Conservation (phyloP, 1,140 invertebrate species). For the Sogatella furcifera region DNA sequence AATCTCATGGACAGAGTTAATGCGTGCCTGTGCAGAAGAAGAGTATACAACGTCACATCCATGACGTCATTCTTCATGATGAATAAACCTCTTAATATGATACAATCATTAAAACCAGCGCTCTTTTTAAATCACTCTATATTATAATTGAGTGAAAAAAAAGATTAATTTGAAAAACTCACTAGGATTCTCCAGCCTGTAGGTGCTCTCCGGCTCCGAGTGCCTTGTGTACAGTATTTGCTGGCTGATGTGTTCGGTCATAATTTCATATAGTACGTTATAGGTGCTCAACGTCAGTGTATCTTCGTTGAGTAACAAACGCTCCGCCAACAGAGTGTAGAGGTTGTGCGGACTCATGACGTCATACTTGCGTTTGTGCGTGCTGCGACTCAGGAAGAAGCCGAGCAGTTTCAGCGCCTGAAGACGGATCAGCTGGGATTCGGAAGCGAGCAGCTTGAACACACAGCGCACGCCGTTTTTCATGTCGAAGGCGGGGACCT, state of each 20-base stretch:
- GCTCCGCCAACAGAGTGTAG: constrained; percentile 89
- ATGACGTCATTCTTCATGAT: too few relatives aligned
- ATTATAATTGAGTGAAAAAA: too few relatives aligned
- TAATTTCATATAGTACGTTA: constrained; percentile 98
- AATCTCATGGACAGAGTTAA: too few relatives aligned
- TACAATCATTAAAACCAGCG: too few relatives aligned
- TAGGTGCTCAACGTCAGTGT: constrained; percentile 87
- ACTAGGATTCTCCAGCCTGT: constrained; percentile 95
- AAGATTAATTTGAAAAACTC: too few relatives aligned
- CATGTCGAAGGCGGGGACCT: constrained; percentile 81
- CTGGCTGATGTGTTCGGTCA: constrained; percentile 93
- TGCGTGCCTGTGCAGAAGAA: too few relatives aligned
- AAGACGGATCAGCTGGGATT: constrained; percentile 89
- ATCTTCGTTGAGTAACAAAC: constrained; percentile 81
- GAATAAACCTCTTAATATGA: too few relatives aligned
- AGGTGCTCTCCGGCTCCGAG: constrained; percentile 88
- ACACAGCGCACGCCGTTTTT: constrained; percentile 93
- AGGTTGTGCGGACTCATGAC: constrained; percentile 97
- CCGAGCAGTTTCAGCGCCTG: constrained; percentile 92
- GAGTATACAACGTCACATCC: too few relatives aligned
- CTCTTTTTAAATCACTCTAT: too few relatives aligned
- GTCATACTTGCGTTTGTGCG: constrained; percentile 95
- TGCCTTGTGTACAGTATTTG: constrained; percentile 86
- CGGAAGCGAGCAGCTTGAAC: constrained; percentile 90
- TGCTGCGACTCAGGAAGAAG: constrained; percentile 89